These are phyloP conservation scores for Rhynchonycteris naso DNA, from an alignment of 2,797 vertebrate species.

Conservation along the genomic window DNA sequence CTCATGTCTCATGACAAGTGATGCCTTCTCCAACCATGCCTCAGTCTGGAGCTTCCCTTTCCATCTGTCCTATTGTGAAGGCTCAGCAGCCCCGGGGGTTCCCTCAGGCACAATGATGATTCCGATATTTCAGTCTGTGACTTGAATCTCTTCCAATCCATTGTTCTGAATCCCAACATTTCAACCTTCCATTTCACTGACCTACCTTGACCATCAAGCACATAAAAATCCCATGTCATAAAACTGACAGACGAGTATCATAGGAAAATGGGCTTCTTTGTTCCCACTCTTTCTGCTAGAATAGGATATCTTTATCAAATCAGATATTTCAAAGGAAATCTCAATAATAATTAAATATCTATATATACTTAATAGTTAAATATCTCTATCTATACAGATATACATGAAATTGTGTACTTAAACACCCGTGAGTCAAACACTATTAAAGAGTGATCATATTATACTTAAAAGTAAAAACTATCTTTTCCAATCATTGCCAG, in stretches of 20 bases:
- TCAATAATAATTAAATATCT: background rate
- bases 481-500: background rate
- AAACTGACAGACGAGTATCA: background rate
- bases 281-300: background rate
- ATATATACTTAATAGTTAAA: background rate
- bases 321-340: background rate
- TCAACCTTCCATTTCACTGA: background rate
- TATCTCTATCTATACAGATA: background rate
- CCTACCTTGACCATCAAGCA: background rate
- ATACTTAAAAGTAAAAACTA: background rate
- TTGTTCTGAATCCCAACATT: background rate
- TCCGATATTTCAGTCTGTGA: background rate
- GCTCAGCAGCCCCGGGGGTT: background rate
- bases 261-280: background rate
- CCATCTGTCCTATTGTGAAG: background rate
- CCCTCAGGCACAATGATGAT: background rate
- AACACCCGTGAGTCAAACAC: background rate
- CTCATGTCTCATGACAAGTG: background rate
- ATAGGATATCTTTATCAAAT: background rate
- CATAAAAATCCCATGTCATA: slow-evolving; percentile 18
- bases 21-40: background rate
- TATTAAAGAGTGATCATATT: background rate
- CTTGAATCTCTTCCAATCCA: background rate
- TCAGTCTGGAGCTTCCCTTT: background rate
- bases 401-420: background rate